A percentile compares a stretch with the other conserved stretches of the same genome.
Conservation (phyloP, 2,888 invertebrate genomes). For the Nephrotoma guestfalica region DNA sequence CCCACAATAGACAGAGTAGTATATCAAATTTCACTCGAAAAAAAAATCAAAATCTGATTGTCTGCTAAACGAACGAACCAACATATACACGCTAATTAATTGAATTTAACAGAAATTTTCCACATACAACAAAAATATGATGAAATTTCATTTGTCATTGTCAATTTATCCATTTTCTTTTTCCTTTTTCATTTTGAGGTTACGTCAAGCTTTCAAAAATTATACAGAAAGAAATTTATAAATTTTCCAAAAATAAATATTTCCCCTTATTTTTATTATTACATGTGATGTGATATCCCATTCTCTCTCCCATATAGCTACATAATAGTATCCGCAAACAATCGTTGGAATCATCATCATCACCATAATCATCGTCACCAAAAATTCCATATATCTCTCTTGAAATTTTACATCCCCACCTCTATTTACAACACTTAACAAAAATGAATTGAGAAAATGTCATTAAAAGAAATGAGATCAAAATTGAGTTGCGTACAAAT, state of each 20-base stretch:
- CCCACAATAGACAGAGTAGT: background rate
- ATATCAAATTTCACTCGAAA: background rate
- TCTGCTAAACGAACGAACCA: background rate
- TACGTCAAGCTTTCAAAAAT: background rate
- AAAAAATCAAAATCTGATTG: background rate
- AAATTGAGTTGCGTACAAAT: background rate
- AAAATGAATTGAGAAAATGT: background rate
- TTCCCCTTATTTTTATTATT: background rate
- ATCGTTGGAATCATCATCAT: background rate
- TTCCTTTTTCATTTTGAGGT: background rate
- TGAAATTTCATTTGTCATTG: background rate
- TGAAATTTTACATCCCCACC: background rate
- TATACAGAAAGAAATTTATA: background rate
- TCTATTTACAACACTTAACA: background rate
- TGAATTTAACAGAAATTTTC: background rate
- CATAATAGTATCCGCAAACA: background rate
- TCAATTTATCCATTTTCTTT: background rate
- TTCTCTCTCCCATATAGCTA: background rate
- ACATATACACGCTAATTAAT: background rate
- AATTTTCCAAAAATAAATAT: background rate
- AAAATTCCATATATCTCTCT: background rate
- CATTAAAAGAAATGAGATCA: background rate
- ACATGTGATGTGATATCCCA: background rate
- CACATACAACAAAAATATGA: background rate
- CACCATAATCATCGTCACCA: background rate